These are phyloP conservation scores for Rattus rattus DNA, from an alignment of 2,113 vertebrate species.

Conservation along the genomic window DNA sequence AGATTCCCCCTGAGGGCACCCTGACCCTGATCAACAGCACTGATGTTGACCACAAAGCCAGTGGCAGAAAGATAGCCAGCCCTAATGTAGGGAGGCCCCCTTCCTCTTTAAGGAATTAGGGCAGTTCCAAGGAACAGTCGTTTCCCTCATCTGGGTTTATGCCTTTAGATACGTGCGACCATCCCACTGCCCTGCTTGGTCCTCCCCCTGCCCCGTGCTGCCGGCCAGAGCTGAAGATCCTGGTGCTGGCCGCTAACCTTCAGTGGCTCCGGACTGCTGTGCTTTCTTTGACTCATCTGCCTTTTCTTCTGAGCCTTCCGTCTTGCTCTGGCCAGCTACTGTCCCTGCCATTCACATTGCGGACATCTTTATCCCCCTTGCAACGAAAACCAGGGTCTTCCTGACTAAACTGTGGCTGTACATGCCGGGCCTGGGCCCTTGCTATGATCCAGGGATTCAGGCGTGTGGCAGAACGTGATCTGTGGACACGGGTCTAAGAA, in stretches of 20 bases:
- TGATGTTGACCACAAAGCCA: accelerated
- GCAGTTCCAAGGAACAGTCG: background rate
- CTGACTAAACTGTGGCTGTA: background rate
- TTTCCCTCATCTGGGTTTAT: accelerated
- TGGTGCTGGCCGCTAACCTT: accelerated
- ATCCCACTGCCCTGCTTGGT: accelerated
- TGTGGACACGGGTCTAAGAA: background rate
- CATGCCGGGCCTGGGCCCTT: background rate
- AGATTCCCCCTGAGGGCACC: accelerated
- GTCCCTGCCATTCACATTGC: accelerated
- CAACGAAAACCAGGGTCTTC: accelerated
- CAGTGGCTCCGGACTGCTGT: too few species aligned
- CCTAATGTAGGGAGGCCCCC: background rate
- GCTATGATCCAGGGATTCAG: accelerated
- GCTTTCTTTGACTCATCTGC: background rate
- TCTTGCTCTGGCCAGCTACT: background rate
- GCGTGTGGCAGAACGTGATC: background rate
- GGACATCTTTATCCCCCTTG: background rate
- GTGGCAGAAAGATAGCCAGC: background rate
- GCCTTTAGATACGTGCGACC: accelerated
- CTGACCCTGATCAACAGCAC: accelerated
- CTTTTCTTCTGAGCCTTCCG: background rate
- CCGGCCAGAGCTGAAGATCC: background rate
- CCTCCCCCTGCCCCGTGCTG: background rate
- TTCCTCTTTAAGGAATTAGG: background rate